Percentiles rank a stretch among this genome's conserved stretches.
These are phyloP conservation scores for Otolemur crassicaudatus DNA, from an alignment of 2,797 vertebrate genomes.

Conservation along the genomic window DNA sequence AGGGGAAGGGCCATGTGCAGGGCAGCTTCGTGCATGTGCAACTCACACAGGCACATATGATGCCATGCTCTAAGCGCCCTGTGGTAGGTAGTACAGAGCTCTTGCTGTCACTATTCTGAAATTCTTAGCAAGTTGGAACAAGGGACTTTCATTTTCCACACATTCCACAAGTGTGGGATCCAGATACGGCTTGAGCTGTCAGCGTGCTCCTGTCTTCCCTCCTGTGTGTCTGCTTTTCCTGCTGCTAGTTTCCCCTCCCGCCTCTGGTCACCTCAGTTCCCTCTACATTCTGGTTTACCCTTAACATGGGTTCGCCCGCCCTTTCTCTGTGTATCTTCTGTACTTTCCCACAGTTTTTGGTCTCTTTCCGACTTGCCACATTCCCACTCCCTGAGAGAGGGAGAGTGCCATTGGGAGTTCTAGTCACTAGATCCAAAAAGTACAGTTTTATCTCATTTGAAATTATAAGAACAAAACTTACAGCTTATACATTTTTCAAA, in stretches of 20 bases:
- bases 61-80: not conserved
- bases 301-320: not conserved
- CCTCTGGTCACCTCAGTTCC: not conserved
- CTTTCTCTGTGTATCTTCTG: not conserved
- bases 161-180: not conserved
- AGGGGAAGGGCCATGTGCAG: rapidly evolving
- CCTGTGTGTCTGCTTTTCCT: not conserved
- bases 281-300: not conserved
- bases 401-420: not conserved
- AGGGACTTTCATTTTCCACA: not conserved
- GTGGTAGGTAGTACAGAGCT: not conserved
- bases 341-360: not conserved
- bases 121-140: not conserved
- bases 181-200: too few species aligned
- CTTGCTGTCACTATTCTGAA: not conserved
- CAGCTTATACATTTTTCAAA: not conserved
- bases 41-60: rapidly evolving
- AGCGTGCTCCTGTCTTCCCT: not conserved
- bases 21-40: not conserved
- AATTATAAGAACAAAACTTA: not conserved
- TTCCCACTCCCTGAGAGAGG: not conserved
- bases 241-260: not conserved
- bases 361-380: not conserved
- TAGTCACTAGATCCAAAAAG: not conserved
- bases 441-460: not conserved